These are phyloP conservation scores for Bilobella aurantiaca DNA, from an alignment of 1,140 invertebrate genomes.

Conservation along the genomic window DNA sequence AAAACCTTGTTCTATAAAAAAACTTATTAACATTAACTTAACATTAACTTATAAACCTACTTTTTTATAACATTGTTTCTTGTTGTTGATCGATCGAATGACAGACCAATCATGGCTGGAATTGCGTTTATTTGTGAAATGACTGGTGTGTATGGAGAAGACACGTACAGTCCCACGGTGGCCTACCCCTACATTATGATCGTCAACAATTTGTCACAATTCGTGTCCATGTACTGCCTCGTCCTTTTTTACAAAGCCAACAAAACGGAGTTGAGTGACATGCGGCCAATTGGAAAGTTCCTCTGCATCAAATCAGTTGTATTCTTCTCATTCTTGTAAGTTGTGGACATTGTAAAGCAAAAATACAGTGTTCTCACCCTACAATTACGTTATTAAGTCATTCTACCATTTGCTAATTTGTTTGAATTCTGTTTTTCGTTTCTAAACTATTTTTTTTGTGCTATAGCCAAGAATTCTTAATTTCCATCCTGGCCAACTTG, in stretches of 20 bases:
- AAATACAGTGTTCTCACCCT: too few relatives aligned
- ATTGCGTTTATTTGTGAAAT: slow-evolving; percentile 82
- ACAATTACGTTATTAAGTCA: too few relatives aligned
- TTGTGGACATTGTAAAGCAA: too few relatives aligned
- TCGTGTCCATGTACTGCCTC: slow-evolving; percentile 91
- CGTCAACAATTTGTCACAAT: slow-evolving; percentile 89
- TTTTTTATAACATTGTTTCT: too few relatives aligned
- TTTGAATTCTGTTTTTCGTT: too few relatives aligned
- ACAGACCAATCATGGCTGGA: slow-evolving; percentile 72
- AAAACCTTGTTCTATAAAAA: too few relatives aligned
- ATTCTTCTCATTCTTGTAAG: slow-evolving; percentile 97
- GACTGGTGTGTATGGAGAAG: slow-evolving; percentile 75
- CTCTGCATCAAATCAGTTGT: slow-evolving; percentile 96
- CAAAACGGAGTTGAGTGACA: slow-evolving; percentile 70
- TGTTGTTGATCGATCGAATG: too few relatives aligned
- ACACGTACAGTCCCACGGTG: slow-evolving; percentile 67
- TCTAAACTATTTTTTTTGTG: slow-evolving; percentile 34
- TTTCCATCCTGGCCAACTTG: slow-evolving; percentile 72
- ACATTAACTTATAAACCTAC: too few relatives aligned
- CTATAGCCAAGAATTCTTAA: slow-evolving; percentile 80
- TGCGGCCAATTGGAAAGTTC: slow-evolving; percentile 90
- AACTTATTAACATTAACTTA: too few relatives aligned
- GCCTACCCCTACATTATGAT: slow-evolving; percentile 84
- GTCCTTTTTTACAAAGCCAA: slow-evolving; percentile 88
- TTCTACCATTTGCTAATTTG: too few relatives aligned